Evolutionary conservation across 2,888 invertebrate species (phyloP).

Genomic region (Cyclophora punctaria): DNA sequence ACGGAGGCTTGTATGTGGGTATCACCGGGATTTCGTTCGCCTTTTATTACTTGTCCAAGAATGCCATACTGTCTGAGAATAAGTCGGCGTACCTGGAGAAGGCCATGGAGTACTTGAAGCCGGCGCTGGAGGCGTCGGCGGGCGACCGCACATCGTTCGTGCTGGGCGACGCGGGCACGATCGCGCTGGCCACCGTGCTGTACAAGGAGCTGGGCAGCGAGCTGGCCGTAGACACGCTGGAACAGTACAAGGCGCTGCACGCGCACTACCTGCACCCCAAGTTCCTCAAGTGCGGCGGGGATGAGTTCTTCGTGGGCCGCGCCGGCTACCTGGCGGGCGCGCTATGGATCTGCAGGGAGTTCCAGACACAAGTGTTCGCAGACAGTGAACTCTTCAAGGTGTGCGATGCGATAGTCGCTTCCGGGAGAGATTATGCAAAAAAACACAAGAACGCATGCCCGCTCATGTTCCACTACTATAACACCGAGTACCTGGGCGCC

Average conservation of each 20-base stretch:
- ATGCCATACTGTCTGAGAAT: slow-evolving; percentile 59
- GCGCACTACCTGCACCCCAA: slow-evolving; percentile 45
- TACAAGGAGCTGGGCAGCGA: slow-evolving; percentile 68
- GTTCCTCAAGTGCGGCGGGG: slow-evolving; percentile 81
- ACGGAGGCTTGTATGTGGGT: slow-evolving; percentile 80
- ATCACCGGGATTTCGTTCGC: slow-evolving; percentile 83
- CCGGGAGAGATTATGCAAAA: slow-evolving; percentile 81
- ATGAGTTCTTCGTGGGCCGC: slow-evolving; percentile 90
- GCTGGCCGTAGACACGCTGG: slow-evolving; percentile 39
- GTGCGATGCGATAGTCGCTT: slow-evolving; percentile 80
- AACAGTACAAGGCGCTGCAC: slow-evolving; percentile 55
- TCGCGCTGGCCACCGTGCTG: slow-evolving; percentile 81
- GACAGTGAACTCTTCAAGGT: slow-evolving; percentile 74
- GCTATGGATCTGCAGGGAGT: slow-evolving; percentile 79
- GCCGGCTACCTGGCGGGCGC: slow-evolving; percentile 88
- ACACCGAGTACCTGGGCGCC: slow-evolving; percentile 83
- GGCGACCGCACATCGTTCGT: slow-evolving; percentile 82
- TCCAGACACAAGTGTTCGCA: slow-evolving; percentile 56
- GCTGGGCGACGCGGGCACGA: slow-evolving; percentile 86
- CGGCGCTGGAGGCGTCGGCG: slow-evolving; percentile 73
- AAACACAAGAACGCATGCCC: slow-evolving; percentile 76
- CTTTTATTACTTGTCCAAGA: slow-evolving; percentile 81
- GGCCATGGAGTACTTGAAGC: slow-evolving; percentile 77
- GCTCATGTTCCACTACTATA: slow-evolving; percentile 86
- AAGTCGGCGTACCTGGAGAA: slow-evolving; percentile 70